A percentile compares a stretch with the other conserved stretches of the same genome.
These are phyloP conservation scores for Penaeus monodon DNA, from an alignment of 2,888 invertebrate genomes.

Conservation along the genomic window DNA sequence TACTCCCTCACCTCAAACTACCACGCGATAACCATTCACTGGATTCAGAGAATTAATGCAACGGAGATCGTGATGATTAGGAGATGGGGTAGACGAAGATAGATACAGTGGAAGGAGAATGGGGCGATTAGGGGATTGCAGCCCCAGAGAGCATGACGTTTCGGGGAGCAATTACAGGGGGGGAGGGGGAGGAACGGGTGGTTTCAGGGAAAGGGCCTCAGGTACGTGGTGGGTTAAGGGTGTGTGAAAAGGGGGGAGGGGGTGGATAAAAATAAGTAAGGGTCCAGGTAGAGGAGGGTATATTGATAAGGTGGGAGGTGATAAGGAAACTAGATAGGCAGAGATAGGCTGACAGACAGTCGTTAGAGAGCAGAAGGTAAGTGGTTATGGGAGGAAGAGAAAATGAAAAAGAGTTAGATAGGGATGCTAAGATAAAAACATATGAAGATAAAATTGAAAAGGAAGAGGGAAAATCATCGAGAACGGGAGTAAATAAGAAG, in stretches of 20 bases:
- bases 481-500: background rate
- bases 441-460: background rate
- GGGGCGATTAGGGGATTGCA: too few relatives aligned
- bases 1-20: too few relatives aligned
- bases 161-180: slow-evolving; percentile 3
- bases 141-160: too few relatives aligned
- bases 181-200: too few relatives aligned
- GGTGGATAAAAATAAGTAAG: too few relatives aligned
- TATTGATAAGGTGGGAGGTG: background rate
- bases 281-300: background rate
- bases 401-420: background rate
- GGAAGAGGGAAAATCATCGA: background rate
- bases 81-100: too few relatives aligned
- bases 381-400: background rate
- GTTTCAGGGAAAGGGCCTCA: too few relatives aligned
- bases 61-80: too few relatives aligned
- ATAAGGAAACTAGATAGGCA: background rate
- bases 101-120: too few relatives aligned
- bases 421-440: background rate
- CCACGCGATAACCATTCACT: too few relatives aligned
- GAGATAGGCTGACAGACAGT: background rate
- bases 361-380: background rate
- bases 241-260: background rate
- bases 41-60: too few relatives aligned
- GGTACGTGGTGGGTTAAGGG: background rate